These are phyloP conservation scores for Rotaria socialis DNA, from an alignment of 2,888 invertebrate species.

Conservation along the genomic window DNA sequence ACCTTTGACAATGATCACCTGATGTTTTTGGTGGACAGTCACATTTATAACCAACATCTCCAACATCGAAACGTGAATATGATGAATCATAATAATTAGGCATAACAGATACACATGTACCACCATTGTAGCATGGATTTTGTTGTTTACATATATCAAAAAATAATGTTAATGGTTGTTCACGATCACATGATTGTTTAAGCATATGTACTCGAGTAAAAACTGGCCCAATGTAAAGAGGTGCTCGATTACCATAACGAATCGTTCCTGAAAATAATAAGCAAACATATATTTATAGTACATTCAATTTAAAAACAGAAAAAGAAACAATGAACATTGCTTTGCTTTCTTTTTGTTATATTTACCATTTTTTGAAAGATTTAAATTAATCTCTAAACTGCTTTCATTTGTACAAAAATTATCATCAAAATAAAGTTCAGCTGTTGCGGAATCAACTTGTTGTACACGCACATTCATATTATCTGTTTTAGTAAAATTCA, in stretches of 20 bases:
- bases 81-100: not conserved
- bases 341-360: too few species aligned
- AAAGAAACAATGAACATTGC: too few species aligned
- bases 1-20: not conserved
- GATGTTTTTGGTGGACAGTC: not conserved
- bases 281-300: too few species aligned
- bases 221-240: not conserved
- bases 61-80: too few species aligned
- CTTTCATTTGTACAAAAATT: not conserved
- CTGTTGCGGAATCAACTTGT: constrained; percentile 21
- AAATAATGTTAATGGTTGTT: constrained; percentile 14
- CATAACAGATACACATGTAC: not conserved
- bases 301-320: too few species aligned
- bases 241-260: not conserved
- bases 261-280: not conserved
- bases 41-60: not conserved
- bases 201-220: constrained; percentile 27
- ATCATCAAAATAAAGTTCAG: not conserved
- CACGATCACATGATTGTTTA: constrained; percentile 21
- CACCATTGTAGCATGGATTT: constrained; percentile 26
- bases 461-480: not conserved
- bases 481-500: not conserved
- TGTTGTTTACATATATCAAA: not conserved
- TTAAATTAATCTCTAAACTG: not conserved
- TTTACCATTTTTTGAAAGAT: not conserved